These are phyloP conservation scores for Macrocentrus cingulum DNA, from an alignment of 1,140 invertebrate genomes.

Conservation along the genomic window DNA sequence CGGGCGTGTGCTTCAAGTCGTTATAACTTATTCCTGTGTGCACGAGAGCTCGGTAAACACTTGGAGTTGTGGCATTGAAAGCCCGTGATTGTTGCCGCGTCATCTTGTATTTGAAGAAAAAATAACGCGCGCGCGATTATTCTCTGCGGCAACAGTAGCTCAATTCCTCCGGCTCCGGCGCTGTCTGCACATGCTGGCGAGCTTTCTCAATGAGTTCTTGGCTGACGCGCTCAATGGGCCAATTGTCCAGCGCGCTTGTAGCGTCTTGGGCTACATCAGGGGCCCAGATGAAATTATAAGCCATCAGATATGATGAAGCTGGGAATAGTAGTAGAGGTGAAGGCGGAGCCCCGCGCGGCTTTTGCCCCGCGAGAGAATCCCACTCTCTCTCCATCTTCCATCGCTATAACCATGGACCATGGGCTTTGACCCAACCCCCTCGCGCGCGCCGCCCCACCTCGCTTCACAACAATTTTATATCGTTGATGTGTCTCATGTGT, in stretches of 20 bases:
- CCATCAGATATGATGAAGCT: conserved; percentile 19
- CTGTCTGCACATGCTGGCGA: conserved; percentile 3
- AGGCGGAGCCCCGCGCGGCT: conserved; percentile 41
- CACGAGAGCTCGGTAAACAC: conserved; percentile 55
- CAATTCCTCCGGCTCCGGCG: conserved; percentile 9
- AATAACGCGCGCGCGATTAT: background rate
- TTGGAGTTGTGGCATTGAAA: conserved; percentile 33
- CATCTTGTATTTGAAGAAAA: conserved; percentile 35
- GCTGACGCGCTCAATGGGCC: too few species aligned
- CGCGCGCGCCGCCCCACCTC: conserved; percentile 40
- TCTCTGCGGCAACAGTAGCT: conserved; percentile 2
- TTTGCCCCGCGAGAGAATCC: conserved; percentile 49
- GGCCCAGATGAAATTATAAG: background rate
- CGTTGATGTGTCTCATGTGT: too few species aligned
- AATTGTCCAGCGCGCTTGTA: too few species aligned
- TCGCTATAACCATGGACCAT: conserved; percentile 34
- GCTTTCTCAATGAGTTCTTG: too few species aligned
- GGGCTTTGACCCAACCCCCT: conserved; percentile 47
- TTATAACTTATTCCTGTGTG: conserved; percentile 14
- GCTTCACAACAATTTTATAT: conserved; percentile 34
- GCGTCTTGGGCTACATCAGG: background rate
- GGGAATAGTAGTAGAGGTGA: conserved; percentile 35
- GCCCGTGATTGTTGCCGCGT: conserved; percentile 49
- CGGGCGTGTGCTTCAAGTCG: background rate
- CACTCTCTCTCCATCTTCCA: conserved; percentile 49